Conservation (phyloP, 2,113 vertebrate species). For the Pachyramphus minor region DNA sequence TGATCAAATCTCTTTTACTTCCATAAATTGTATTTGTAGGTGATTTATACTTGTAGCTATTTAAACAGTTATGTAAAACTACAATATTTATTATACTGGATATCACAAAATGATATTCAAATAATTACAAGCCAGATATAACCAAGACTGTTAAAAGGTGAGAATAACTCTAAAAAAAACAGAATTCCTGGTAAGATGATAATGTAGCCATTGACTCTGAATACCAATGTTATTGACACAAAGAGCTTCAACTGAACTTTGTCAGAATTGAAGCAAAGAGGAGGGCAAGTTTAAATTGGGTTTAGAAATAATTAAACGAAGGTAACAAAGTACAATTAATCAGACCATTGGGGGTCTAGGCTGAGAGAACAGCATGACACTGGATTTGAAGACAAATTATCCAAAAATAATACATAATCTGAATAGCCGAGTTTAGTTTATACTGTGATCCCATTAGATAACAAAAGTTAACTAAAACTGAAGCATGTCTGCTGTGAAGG, state of each 20-base stretch:
- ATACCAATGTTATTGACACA: neutral
- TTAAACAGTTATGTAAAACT: neutral
- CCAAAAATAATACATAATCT: neutral
- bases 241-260: conserved; percentile 7
- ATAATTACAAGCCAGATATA: neutral
- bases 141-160: neutral
- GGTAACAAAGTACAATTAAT: neutral
- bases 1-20: neutral
- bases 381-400: neutral
- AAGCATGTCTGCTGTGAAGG: neutral
- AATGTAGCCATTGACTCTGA: conserved; percentile 1
- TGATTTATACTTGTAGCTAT: neutral
- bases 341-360: neutral
- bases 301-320: neutral
- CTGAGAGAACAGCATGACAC: neutral
- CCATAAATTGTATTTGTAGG: neutral
- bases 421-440: neutral
- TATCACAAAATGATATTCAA: neutral
- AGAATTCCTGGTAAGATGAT: conserved; percentile 6
- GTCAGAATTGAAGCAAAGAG: neutral
- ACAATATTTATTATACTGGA: neutral
- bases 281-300: conserved; percentile 27
- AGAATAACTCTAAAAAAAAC: neutral
- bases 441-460: neutral
- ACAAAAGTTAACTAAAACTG: neutral